Percentiles rank a stretch among this genome's conserved stretches.
Conservation (phyloP, 2,113 vertebrate genomes). For the Hirundichthys speculiger region DNA sequence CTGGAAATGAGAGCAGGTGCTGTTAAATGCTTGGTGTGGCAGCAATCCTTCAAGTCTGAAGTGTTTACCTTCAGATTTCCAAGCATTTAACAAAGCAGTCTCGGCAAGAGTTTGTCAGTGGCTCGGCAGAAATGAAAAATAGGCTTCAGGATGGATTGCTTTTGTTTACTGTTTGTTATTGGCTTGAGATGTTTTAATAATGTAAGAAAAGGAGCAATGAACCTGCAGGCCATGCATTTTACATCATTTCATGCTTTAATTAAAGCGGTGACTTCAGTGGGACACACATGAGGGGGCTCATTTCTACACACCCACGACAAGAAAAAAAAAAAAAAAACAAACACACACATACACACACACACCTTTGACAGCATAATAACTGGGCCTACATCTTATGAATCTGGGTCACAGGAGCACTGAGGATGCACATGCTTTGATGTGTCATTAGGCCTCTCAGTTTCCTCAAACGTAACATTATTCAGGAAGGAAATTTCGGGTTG, state of each 20-base stretch:
- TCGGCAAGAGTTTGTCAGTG: background rate
- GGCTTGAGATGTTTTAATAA: conserved; percentile 54
- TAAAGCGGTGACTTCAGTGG: conserved; percentile 53
- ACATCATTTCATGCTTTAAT: conserved; percentile 60
- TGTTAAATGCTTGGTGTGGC: background rate
- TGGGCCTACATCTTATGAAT: conserved; percentile 55
- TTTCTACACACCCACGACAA: conserved; percentile 41
- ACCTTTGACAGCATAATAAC: conserved; percentile 61
- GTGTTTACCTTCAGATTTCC: background rate
- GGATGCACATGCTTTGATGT: conserved; percentile 57
- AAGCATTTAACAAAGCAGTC: conserved; percentile 8
- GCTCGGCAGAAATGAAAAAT: conserved; percentile 15
- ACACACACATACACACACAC: conserved; percentile 17
- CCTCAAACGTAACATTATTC: conserved; percentile 44
- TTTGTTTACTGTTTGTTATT: conserved; percentile 41
- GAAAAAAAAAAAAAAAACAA: background rate
- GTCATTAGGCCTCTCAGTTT: conserved; percentile 58
- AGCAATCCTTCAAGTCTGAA: background rate
- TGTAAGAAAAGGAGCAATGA: conserved; percentile 42
- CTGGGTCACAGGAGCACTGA: conserved; percentile 63
- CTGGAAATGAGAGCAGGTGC: background rate
- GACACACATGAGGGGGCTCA: conserved; percentile 29
- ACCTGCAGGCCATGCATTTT: conserved; percentile 37
- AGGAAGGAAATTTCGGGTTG: conserved; percentile 23
- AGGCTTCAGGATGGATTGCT: conserved; percentile 36